Percentiles rank a stretch among this genome's conserved stretches.
phyloP scores from a whole-genome alignment of 1,140 invertebrate genomes.

The Harlomillsia oculata region DNA sequence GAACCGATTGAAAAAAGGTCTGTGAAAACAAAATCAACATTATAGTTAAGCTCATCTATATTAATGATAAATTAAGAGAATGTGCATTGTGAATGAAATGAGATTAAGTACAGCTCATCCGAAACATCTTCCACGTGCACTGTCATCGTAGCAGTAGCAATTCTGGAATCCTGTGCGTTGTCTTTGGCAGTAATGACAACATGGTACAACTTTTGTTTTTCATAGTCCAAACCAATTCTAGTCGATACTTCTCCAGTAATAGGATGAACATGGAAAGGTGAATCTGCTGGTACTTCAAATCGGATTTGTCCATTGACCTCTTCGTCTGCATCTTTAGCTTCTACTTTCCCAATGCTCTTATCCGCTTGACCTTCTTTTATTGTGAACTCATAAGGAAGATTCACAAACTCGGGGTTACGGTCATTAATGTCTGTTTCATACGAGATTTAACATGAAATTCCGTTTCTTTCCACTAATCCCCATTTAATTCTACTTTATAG shows the following conservation, averaged over 20 bases:
- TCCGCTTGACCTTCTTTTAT: constrained; percentile 67
- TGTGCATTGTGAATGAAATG: too few relatives aligned
- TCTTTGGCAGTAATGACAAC: constrained; percentile 79
- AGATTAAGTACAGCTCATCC: constrained; percentile 61
- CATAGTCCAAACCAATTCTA: constrained; percentile 67
- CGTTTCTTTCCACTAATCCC: too few relatives aligned
- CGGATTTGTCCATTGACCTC: constrained; percentile 51
- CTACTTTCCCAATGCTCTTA: constrained; percentile 62
- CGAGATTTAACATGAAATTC: too few relatives aligned
- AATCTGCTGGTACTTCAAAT: constrained; percentile 59
- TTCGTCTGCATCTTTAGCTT: constrained; percentile 71
- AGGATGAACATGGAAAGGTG: constrained; percentile 67
- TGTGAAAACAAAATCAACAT: too few relatives aligned
- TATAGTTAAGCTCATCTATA: too few relatives aligned
- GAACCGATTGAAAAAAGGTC: constrained; percentile 55
- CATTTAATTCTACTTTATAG: too few relatives aligned
- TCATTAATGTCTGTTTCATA: too few relatives aligned
- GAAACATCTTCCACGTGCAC: constrained; percentile 67
- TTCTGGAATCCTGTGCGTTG: constrained; percentile 63
- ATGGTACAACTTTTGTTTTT: constrained; percentile 56
- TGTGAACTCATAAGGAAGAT: constrained; percentile 52
- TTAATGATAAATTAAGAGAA: too few relatives aligned
- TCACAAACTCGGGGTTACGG: constrained; percentile 47
- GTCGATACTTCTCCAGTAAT: constrained; percentile 68
- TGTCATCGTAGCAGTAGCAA: constrained; percentile 75